These are phyloP conservation scores for Ceraclea dissimilis DNA, from an alignment of 2,888 invertebrate species.

Conservation along the genomic window DNA sequence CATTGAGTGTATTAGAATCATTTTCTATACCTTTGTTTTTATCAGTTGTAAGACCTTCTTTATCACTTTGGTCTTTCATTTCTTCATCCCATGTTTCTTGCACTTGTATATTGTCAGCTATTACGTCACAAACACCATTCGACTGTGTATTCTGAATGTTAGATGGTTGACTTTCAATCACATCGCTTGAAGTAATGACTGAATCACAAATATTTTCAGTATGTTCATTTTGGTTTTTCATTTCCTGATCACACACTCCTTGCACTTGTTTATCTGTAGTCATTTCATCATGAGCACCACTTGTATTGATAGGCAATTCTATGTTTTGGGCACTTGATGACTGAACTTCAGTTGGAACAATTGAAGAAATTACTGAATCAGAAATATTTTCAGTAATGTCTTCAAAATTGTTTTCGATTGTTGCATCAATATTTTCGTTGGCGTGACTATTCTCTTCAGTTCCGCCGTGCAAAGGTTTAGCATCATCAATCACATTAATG, in stretches of 20 bases:
- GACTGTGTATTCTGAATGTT: no score
- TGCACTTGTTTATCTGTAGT: background rate
- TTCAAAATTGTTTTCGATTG: conserved; percentile 27
- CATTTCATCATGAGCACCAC: background rate
- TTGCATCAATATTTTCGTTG: background rate
- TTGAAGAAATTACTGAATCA: background rate
- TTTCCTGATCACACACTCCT: no score
- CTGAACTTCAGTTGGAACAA: no score
- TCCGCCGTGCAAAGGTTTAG: no score
- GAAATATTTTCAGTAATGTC: conserved; percentile 28
- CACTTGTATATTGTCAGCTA: background rate
- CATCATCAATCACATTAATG: no score
- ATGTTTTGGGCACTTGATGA: background rate
- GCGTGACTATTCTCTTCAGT: no score
- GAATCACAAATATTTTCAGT: no score
- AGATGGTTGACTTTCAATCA: no score
- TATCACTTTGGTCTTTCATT: no score
- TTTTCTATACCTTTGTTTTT: background rate
- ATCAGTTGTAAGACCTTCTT: background rate
- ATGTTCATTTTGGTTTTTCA: no score
- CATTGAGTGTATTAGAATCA: background rate
- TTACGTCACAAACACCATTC: background rate
- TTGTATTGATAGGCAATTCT: background rate
- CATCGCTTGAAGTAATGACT: no score
- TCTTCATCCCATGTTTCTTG: no score